Evolutionary conservation across 2,113 vertebrate genomes (phyloP).

Genomic region (Atherinomorus stipes): DNA sequence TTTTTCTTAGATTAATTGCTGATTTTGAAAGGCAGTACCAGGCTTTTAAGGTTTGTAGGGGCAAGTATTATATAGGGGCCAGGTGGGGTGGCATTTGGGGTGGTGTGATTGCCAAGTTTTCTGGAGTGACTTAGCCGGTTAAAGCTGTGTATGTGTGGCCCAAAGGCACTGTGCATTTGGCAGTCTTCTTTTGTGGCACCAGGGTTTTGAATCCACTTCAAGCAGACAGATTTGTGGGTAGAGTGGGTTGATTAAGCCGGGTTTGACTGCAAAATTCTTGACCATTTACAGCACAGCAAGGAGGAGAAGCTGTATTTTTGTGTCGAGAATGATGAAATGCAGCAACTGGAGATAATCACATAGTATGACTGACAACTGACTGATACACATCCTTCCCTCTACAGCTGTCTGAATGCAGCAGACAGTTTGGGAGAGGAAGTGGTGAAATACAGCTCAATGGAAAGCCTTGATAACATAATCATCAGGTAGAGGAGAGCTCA

Average conservation of each 20-base stretch:
- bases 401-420: slow-evolving; percentile 8
- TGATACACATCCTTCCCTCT: slow-evolving; percentile 9
- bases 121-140: slow-evolving; percentile 31
- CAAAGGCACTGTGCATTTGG: slow-evolving; percentile 11
- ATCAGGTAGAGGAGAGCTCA: slow-evolving; percentile 20
- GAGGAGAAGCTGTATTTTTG: not conserved
- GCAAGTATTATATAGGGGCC: slow-evolving; percentile 33
- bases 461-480: slow-evolving; percentile 37
- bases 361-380: slow-evolving; percentile 16
- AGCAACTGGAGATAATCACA: slow-evolving; percentile 33
- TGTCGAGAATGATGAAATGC: slow-evolving; percentile 2
- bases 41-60: slow-evolving; percentile 22
- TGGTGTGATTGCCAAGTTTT: slow-evolving; percentile 40
- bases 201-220: slow-evolving; percentile 33
- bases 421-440: slow-evolving; percentile 12
- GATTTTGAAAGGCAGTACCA: not conserved
- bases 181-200: slow-evolving; percentile 22
- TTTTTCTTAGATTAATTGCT: not conserved
- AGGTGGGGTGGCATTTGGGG: slow-evolving; percentile 59
- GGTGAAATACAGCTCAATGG: slow-evolving; percentile 21
- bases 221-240: slow-evolving; percentile 6
- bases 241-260: slow-evolving; percentile 23
- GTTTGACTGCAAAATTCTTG: slow-evolving; percentile 20
- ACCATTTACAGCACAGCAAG: slow-evolving; percentile 8
- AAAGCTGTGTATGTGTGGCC: slow-evolving; percentile 30